These are phyloP conservation scores for Paramacrobiotus metropolitanus DNA, from an alignment of 1,140 invertebrate genomes.

Conservation along the genomic window DNA sequence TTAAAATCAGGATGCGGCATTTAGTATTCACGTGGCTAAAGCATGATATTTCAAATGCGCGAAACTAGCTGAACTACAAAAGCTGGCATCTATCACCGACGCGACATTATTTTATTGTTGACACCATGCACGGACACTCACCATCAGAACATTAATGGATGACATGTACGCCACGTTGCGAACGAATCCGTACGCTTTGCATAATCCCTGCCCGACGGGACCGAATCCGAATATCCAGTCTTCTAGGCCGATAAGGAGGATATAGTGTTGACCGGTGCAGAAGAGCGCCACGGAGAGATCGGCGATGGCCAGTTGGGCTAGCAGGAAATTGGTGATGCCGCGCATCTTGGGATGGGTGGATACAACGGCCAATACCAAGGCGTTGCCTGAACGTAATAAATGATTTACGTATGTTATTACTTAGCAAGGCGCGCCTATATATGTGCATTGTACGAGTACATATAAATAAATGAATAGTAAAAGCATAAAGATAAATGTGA, in stretches of 20 bases:
- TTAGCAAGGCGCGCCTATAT: too few species aligned
- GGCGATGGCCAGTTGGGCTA: conserved; percentile 53
- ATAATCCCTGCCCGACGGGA: conserved; percentile 41
- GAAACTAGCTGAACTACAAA: background rate
- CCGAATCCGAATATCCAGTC: conserved; percentile 10
- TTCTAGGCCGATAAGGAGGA: conserved; percentile 16
- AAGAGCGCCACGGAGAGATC: conserved; percentile 61
- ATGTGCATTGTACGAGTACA: too few species aligned
- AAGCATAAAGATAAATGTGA: too few species aligned
- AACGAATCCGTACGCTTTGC: conserved; percentile 58
- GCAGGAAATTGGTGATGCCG: conserved; percentile 58
- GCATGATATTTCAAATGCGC: background rate
- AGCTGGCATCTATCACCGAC: background rate
- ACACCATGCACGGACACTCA: conserved; percentile 19
- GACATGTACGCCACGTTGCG: conserved; percentile 52
- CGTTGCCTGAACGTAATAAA: background rate
- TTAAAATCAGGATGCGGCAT: background rate
- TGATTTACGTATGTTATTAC: too few species aligned
- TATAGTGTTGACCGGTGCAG: conserved; percentile 55
- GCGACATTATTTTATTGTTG: background rate
- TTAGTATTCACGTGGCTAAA: background rate
- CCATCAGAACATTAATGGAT: conserved; percentile 50
- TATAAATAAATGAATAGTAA: too few species aligned
- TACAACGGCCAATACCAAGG: background rate
- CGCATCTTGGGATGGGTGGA: conserved; percentile 34